Percentiles rank a stretch among this genome's conserved stretches.
Conservation (phyloP, 1,140 invertebrate species). For the Luehdorfia chinensis region DNA sequence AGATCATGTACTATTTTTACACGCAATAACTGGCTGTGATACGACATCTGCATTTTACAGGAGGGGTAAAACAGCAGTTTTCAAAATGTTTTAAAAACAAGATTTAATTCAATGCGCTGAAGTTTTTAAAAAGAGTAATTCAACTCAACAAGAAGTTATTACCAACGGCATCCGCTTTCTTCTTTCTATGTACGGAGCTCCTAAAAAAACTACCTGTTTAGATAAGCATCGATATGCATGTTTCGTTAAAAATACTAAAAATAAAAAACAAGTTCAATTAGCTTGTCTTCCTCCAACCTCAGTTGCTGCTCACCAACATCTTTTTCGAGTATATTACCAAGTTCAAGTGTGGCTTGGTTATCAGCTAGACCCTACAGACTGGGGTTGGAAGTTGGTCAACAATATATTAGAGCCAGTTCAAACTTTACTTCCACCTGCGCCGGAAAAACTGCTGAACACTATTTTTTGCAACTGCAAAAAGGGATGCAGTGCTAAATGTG, state of each 20-base stretch:
- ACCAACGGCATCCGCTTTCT: constrained; percentile 42
- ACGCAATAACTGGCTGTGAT: constrained; percentile 17
- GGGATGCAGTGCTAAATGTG: too few species aligned
- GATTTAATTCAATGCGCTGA: constrained; percentile 38
- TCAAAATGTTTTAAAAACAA: constrained; percentile 42
- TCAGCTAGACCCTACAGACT: constrained; percentile 26
- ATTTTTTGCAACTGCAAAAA: too few species aligned
- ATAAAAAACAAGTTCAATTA: constrained; percentile 39
- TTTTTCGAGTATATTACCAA: too few species aligned
- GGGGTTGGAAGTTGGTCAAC: constrained; percentile 21
- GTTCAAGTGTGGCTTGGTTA: constrained; percentile 31
- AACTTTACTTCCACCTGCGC: constrained; percentile 32
- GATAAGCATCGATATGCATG: constrained; percentile 36
- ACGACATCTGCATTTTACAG: constrained; percentile 37
- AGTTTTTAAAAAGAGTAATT: constrained; percentile 41
- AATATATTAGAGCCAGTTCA: constrained; percentile 30
- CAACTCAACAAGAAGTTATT: constrained; percentile 32
- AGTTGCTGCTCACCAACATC: constrained; percentile 41
- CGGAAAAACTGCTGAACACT: constrained; percentile 17
- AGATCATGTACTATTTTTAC: constrained; percentile 1
- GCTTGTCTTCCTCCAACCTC: constrained; percentile 46
- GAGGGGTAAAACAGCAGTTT: constrained; percentile 37
- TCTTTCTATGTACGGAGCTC: constrained; percentile 43
- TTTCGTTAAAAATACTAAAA: constrained; percentile 39
- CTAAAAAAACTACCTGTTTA: constrained; percentile 41